Conservation (phyloP, 2,888 invertebrate genomes). For the Luperina testacea region DNA sequence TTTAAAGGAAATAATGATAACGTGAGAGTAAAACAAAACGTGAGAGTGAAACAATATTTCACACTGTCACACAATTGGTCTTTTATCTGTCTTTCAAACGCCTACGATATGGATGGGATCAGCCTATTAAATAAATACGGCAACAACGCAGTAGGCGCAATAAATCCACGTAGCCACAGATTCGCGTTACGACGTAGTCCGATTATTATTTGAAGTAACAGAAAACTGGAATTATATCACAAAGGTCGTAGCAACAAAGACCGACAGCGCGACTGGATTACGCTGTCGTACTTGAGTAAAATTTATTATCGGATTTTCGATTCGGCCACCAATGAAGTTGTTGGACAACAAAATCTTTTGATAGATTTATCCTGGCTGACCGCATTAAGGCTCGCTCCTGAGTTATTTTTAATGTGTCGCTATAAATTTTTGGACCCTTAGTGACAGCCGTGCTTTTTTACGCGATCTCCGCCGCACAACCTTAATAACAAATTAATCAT, state of each 20-base stretch:
- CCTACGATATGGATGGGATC: constrained; percentile 45
- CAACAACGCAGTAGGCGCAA: constrained; percentile 61
- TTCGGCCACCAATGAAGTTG: constrained; percentile 90
- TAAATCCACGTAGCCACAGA: constrained; percentile 77
- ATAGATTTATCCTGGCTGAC: constrained; percentile 90
- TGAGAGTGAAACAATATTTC: neutral
- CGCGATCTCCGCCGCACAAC: constrained; percentile 66
- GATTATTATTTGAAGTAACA: constrained; percentile 88
- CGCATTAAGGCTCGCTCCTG: constrained; percentile 87
- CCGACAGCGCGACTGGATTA: constrained; percentile 89
- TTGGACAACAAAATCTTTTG: constrained; percentile 90
- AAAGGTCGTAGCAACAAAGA: constrained; percentile 88
- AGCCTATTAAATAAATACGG: constrained; percentile 54
- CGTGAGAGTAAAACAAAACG: constrained; percentile 15
- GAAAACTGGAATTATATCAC: constrained; percentile 88
- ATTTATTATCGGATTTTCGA: constrained; percentile 90
- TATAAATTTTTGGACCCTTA: constrained; percentile 84
- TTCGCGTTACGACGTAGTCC: constrained; percentile 81
- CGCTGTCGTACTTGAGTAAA: constrained; percentile 90
- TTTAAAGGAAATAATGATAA: neutral
- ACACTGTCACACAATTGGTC: constrained; percentile 9
- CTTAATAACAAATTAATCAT: constrained; percentile 65
- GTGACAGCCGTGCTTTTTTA: constrained; percentile 74
- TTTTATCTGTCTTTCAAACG: constrained; percentile 30
- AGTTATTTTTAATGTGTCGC: constrained; percentile 87